Percentiles rank a stretch among this genome's conserved stretches.
Evolutionary conservation across 2,113 vertebrate genomes (phyloP).

Genomic region (Muscicapa adusta): DNA sequence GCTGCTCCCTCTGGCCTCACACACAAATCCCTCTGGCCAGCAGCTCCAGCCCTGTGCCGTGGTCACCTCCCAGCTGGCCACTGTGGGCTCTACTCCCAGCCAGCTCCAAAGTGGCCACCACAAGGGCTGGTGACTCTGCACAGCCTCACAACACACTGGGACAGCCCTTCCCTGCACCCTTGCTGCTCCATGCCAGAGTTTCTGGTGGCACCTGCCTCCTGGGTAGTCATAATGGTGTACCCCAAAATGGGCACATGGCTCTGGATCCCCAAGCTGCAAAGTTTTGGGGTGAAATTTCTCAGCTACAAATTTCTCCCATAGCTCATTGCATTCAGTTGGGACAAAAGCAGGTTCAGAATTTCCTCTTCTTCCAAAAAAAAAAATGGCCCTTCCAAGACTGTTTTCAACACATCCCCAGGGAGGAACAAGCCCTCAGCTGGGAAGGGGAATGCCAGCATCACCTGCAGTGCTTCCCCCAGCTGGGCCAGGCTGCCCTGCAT

Average conservation of each 20-base stretch:
- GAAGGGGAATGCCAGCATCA: not conserved
- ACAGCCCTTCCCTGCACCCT: not conserved
- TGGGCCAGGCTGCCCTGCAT: not conserved
- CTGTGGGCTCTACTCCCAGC: not conserved
- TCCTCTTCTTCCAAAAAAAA: not conserved
- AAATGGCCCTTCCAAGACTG: not conserved
- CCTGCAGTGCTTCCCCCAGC: not conserved
- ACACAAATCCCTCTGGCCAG: not conserved
- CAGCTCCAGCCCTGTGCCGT: not conserved
- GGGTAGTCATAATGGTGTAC: fast-evolving
- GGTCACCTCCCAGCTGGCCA: not conserved
- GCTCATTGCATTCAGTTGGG: not conserved
- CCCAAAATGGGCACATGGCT: fast-evolving
- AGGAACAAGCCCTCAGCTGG: not conserved
- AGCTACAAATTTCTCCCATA: not conserved
- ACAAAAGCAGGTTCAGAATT: not conserved
- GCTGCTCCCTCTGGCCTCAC: not conserved
- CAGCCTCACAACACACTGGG: not conserved
- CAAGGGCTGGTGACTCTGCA: not conserved
- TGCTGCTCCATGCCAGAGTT: not conserved
- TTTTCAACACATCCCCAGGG: not conserved
- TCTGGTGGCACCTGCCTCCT: not conserved
- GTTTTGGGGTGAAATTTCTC: not conserved
- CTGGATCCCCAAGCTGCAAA: not conserved
- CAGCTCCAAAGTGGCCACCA: fast-evolving